Base-by-base conservation (phyloP, 1,140 invertebrate species). In the Idris sp. region DNA sequence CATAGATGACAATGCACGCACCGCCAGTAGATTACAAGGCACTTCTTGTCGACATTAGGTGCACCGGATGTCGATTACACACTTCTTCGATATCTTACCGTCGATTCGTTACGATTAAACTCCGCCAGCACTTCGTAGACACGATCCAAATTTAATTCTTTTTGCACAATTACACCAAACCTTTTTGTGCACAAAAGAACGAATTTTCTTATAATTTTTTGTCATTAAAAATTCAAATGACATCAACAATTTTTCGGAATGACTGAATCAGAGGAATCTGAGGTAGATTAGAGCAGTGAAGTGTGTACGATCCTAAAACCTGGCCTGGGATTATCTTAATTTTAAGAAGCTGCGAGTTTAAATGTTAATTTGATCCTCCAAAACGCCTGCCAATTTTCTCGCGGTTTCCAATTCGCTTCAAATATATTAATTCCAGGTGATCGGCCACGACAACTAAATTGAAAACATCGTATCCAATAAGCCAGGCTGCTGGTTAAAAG, bases 401-500 rank as follows among this genome's bases (percentile, higher is more conserved):
- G 62, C 67, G 58, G 30, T 74, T 71, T 75, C 46, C 72, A 30
- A 67, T 48, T 74, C 44, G 51, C 40, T 64, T 64, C 6, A 43
- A 72, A 54, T 78, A 75, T 81, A 85, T 83, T 82, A 84, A 85
- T 85, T 85, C 79, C 82, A 68, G 76, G 36, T 81, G 83, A 86
- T 86, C 81, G 80, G 76, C 64, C 80, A 75, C 75, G 77, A 85
- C 82, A 84, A 83, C 82, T 80, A 86, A 86, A 87, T 87, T 81
- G 80, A 83, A 81, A 80, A 76, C 75, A 82, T 77, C 80, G 67
- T 82, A 79, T 79, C 68, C 80, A 83, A 84, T 84, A 85, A 83
- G 76, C 78, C 65, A 58, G 64, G 71, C 74, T 71, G 78, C 41
- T 76, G 77, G 64, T 41, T 31, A 33, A 74, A 58, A 58, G 46